phyloP scores from a whole-genome alignment of 2,797 vertebrate species.

The Nyctalus aviator region DNA sequence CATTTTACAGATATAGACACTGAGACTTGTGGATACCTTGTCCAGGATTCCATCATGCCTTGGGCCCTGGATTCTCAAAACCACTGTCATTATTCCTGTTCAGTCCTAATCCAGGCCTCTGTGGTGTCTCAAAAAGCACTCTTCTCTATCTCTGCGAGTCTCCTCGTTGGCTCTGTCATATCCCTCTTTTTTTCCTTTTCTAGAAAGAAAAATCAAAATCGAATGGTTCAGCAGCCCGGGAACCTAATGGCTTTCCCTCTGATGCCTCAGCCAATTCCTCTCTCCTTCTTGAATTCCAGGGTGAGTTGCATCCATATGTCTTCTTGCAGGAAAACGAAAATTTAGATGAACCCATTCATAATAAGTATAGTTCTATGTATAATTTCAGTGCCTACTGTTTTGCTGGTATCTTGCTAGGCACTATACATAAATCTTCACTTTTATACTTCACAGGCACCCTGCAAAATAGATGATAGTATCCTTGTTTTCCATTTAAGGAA shows the following conservation, averaged over 20 bases:
- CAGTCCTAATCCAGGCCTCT: not conserved
- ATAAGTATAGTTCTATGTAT: not conserved
- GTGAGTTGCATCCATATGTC: conserved; percentile 86
- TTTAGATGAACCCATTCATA: not conserved
- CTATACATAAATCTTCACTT: not conserved
- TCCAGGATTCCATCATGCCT: not conserved
- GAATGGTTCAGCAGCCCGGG: conserved; percentile 88
- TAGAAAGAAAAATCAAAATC: conserved; percentile 97
- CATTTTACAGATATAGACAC: not conserved
- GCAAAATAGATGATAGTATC: not conserved
- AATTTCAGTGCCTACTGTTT: not conserved
- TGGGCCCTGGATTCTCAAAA: not conserved
- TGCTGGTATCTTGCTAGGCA: not conserved
- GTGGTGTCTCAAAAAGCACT: not conserved
- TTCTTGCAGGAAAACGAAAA: not conserved
- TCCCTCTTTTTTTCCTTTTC: conserved; percentile 68
- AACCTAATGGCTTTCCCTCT: conserved; percentile 91
- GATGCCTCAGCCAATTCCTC: conserved; percentile 93
- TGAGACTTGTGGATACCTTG: not conserved
- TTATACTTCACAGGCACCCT: not conserved
- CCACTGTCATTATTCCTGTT: not conserved
- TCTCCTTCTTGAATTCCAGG: conserved; percentile 97
- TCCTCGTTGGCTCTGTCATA: conserved; percentile 64
- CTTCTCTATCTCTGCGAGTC: not conserved
- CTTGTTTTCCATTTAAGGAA: conserved; percentile 18